These are phyloP conservation scores for Petaurus breviceps DNA, from an alignment of 2,113 vertebrate species.

Conservation along the genomic window DNA sequence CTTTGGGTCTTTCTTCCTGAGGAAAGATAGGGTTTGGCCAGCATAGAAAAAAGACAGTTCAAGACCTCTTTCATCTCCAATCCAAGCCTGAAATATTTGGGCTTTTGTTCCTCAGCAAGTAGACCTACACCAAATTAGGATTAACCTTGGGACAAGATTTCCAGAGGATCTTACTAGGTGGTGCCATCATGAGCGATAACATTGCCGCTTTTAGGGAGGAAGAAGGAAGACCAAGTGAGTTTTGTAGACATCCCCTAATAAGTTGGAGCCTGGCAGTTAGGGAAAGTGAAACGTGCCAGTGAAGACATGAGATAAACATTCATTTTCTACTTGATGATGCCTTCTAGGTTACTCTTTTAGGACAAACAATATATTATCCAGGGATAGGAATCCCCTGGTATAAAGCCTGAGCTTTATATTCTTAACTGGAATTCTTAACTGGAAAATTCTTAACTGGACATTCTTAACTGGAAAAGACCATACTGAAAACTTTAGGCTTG, in stretches of 20 bases:
- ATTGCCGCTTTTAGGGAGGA: not conserved
- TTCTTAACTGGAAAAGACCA: not conserved
- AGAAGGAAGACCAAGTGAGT: not conserved
- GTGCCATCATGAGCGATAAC: not conserved
- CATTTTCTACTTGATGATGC: not conserved
- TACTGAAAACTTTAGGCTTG: accelerated
- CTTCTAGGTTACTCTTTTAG: not conserved
- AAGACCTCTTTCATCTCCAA: not conserved
- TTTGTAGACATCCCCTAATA: not conserved
- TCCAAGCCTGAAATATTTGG: not conserved
- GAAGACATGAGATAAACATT: not conserved
- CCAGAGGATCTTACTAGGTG: not conserved
- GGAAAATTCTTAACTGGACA: no score
- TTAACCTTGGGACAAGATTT: not conserved
- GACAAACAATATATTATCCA: conserved; percentile 7
- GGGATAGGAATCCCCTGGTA: conserved; percentile 18
- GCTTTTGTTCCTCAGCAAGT: not conserved
- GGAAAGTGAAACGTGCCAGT: not conserved
- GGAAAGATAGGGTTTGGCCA: not conserved
- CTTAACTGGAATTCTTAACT: no score
- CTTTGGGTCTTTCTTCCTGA: not conserved
- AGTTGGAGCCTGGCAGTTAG: not conserved
- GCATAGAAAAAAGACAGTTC: not conserved
- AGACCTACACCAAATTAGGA: not conserved
- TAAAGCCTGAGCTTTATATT: conserved; percentile 21